Evolutionary conservation across 2,888 invertebrate genomes (phyloP).

Genomic region (Drosophila percnosoma): DNA sequence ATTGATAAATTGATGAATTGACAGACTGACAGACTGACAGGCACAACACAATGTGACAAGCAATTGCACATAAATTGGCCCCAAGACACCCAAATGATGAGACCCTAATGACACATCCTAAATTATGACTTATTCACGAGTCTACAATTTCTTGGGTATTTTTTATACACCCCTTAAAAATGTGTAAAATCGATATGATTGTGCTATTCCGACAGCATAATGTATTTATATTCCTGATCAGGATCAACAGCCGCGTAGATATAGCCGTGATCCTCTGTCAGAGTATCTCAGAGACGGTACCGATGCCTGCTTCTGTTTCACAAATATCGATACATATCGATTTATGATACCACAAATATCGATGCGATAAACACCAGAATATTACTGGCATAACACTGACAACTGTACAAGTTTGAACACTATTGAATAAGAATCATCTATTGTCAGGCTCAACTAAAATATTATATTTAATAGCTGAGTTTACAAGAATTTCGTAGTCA

Average conservation of each 20-base stretch:
- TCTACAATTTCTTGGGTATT: not conserved
- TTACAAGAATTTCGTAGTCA: not conserved
- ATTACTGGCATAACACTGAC: not conserved
- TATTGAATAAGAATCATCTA: too few species aligned
- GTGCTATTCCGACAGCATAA: not conserved
- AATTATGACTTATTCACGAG: slow-evolving; percentile 27
- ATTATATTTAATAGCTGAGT: not conserved
- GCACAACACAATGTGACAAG: slow-evolving; percentile 24
- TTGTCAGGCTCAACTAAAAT: not conserved
- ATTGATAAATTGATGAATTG: slow-evolving; percentile 34
- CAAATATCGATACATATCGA: not conserved
- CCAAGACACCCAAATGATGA: slow-evolving; percentile 30
- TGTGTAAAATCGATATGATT: not conserved
- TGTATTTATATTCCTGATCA: not conserved
- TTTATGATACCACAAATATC: not conserved
- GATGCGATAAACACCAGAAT: not conserved
- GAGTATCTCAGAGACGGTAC: not conserved
- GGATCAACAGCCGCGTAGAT: not conserved
- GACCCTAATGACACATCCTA: slow-evolving; percentile 13
- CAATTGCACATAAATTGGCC: slow-evolving; percentile 33
- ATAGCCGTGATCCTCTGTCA: not conserved
- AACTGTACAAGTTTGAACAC: too few species aligned
- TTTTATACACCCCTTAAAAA: not conserved
- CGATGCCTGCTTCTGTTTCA: not conserved
- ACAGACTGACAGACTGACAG: slow-evolving; percentile 35